Evolutionary conservation across 2,113 vertebrate genomes (phyloP).

Genomic region (Pollimyrus isidori): DNA sequence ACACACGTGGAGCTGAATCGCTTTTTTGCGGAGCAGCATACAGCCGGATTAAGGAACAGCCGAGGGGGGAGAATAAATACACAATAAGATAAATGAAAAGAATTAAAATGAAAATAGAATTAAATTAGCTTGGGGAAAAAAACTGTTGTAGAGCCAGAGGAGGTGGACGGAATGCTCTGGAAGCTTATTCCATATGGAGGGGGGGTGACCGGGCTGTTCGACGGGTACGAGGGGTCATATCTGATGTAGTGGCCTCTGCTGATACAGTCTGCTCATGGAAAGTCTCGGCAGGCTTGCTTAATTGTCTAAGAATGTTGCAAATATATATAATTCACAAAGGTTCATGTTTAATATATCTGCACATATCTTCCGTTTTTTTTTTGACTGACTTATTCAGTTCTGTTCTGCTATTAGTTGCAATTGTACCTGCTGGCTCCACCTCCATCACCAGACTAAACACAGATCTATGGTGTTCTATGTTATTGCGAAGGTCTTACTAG

Average conservation of each 20-base stretch:
- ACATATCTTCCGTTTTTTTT: too few relatives aligned
- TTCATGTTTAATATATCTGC: too few relatives aligned
- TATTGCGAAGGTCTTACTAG: not conserved
- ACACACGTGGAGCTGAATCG: not conserved
- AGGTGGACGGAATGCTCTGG: not conserved
- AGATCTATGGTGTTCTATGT: not conserved
- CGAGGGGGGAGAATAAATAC: not conserved
- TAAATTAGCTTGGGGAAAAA: not conserved
- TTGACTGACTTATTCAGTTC: too few relatives aligned
- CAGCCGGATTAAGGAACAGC: not conserved
- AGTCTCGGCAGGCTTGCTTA: not conserved
- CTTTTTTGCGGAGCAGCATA: not conserved
- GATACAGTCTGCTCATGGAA: not conserved
- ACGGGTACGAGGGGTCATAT: not conserved
- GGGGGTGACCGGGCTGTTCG: not conserved
- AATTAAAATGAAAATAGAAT: not conserved
- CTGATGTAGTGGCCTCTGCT: not conserved
- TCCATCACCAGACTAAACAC: not conserved
- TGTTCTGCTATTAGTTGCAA: not conserved
- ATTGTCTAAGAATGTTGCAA: not conserved
- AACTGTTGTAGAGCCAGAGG: not conserved
- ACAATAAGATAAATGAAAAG: not conserved
- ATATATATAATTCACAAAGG: too few relatives aligned
- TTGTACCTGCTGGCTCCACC: not conserved
- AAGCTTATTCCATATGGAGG: not conserved